Evolutionary conservation across 2,113 vertebrate species (phyloP).

Genomic region (Thermophis baileyi): DNA sequence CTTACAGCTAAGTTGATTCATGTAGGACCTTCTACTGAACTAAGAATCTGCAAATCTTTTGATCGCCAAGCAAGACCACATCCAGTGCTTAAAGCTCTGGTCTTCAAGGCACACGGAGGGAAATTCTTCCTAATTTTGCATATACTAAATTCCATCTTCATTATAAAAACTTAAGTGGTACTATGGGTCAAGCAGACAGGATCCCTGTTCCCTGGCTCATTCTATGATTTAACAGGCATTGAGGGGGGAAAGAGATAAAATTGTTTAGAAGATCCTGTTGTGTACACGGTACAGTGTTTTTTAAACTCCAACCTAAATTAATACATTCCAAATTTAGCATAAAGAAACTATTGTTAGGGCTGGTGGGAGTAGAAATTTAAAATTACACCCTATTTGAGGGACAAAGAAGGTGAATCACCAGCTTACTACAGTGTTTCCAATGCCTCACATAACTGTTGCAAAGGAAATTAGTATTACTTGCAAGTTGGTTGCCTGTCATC

Average conservation of each 20-base stretch:
- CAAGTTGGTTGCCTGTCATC: conserved; percentile 45
- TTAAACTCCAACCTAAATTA: neutral
- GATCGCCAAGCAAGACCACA: neutral
- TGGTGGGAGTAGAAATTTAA: conserved; percentile 54
- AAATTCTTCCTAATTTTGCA: neutral
- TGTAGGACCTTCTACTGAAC: neutral
- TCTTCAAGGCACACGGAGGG: neutral
- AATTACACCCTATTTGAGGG: conserved; percentile 50
- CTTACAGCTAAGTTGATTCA: neutral
- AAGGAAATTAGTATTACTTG: conserved; percentile 43
- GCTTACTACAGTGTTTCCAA: conserved; percentile 34
- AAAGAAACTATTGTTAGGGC: conserved; percentile 4
- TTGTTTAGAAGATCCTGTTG: neutral
- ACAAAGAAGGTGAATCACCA: conserved; percentile 21
- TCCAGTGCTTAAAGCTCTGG: neutral
- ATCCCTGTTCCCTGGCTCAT: neutral
- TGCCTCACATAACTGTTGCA: conserved; percentile 25
- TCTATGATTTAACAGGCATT: neutral
- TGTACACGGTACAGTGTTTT: neutral
- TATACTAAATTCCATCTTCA: neutral
- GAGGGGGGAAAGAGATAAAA: neutral
- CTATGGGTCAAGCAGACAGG: neutral
- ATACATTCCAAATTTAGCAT: neutral
- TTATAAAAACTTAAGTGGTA: neutral
- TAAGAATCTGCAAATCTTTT: neutral